Base-by-base conservation (phyloP, 2,113 vertebrate species). In the Nerophis ophidion region DNA sequence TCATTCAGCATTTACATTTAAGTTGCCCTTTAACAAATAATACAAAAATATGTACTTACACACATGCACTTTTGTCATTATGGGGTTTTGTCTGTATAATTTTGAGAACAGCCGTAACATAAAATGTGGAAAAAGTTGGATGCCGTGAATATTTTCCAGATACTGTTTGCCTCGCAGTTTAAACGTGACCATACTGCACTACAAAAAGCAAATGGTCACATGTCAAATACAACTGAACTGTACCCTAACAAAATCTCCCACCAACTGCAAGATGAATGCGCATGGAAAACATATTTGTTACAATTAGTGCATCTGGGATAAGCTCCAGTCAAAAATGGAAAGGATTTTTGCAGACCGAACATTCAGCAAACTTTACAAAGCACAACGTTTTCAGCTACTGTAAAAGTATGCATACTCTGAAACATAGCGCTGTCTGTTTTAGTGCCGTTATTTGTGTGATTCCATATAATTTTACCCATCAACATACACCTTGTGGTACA, bases 401-500 rank as follows among this genome's bases (percentile, higher is more conserved):
- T 19, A n/a, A 36, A 2, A 19, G 40, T 26, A 26, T 56, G 8
- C 57, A 26, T 45, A 40, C 6, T 19, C 2, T 47, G 14, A 35
- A 3, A 48, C 11, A 34, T 4, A 75, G 68, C 71, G 69, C 56
- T 69, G 67, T 61, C 68, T 45, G 53, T 57, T 1, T 5, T 36
- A 8, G 38, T 61, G 33, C 15, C 48, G 50, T 50, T 57, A 64
- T 14, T 65, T 16, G 57, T 42, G 57, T 33, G 49, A 35, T 53
- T 61, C 47, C 51, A 48, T 72, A 19, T 26, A 65, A 17, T 64
- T 61, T 60, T 52, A 48, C 61, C 36, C 48, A 56, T 71, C 15
- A 40, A 66, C 42, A 17, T 79, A 58, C 35, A 72, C 65, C 44
- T 55, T 77, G 68, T 81, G 66, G 67, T 76, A 81, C 71, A 65